Base-by-base conservation (phyloP, 2,797 vertebrate species). In the Botia almorhae region DNA sequence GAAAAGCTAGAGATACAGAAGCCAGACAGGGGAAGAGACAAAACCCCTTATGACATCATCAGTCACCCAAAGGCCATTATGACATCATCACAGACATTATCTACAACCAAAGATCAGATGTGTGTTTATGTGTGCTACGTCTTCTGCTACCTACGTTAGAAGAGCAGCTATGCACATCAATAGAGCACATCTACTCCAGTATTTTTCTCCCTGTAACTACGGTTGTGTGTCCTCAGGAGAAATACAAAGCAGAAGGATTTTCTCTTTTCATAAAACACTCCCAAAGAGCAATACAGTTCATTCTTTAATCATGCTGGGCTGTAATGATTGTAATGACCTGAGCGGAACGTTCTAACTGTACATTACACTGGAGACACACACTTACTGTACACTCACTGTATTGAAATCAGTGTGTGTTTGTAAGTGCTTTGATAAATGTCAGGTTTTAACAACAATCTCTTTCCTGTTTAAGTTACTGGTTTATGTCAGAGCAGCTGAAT, bases 131-230 rank as follows among this genome's bases (percentile, higher is more conserved):
- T 33, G 73, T 19, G 17, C 61, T 10, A 4, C 19, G 43, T 63
- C 58, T 21, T 75, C 16, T 8, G 29, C 29, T 29, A 29, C 29
- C 1, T 21, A 33, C n/a, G n/a, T 56, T 36, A 19, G 36, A 23
- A 43, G 33, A 26, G 7, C 17, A 46, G 60, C 17, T 23, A 10
- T 36, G 43, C 36, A 2, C 51, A n/a, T n/a, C n/a, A n/a, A n/a
- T n/a, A n/a, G n/a, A n/a, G n/a, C n/a, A n/a, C n/a, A 69, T 19
- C 43, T 69, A 16, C 46, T 51, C 14, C 48, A 70, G 48, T 48
- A 8, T 53, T 16, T 33, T 70, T 70, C 12, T 48, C 23, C 68
- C 48, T 11, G 14, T 21, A 51, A 68, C 48, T 68, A 33, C 26
- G 33, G 48, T n/a, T 26, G 43, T 69, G 19, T 50, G 43, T 16